Conservation (phyloP, 2,797 vertebrate species). For the Lepus townsendii region DNA sequence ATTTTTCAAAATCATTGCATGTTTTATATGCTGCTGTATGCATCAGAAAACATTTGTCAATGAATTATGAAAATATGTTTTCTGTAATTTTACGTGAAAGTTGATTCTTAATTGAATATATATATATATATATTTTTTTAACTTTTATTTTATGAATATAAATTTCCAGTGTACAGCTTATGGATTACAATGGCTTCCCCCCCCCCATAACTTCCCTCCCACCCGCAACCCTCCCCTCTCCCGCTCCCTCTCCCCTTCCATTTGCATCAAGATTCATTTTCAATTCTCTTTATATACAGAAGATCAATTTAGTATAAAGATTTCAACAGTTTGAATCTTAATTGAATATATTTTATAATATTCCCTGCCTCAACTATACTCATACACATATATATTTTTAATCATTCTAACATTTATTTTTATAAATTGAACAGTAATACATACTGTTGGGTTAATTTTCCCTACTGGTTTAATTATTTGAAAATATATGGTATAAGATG, state of each 20-base stretch:
- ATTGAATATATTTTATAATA: conserved; percentile 76
- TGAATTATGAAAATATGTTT: conserved; percentile 54
- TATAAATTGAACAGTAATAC: conserved; percentile 84
- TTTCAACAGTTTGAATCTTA: conserved; percentile 56
- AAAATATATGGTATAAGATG: conserved; percentile 75
- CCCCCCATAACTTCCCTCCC: too few species aligned
- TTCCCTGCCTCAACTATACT: not conserved
- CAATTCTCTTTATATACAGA: too few species aligned
- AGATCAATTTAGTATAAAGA: too few species aligned
- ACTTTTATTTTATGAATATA: too few species aligned
- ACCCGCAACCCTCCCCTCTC: too few species aligned
- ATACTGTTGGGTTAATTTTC: conserved; percentile 76
- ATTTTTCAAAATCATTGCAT: not conserved
- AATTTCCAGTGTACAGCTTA: too few species aligned
- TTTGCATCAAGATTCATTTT: too few species aligned
- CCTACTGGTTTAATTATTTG: conserved; percentile 82
- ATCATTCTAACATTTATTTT: conserved; percentile 78
- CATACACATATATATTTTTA: conserved; percentile 20
- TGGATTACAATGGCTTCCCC: too few species aligned
- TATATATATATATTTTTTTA: too few species aligned
- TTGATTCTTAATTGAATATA: conserved; percentile 67
- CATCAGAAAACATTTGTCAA: conserved; percentile 33
- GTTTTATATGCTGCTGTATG: not conserved
- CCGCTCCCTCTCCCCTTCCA: too few species aligned
- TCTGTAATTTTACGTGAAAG: not conserved